Percentiles rank a stretch among this genome's conserved stretches.
phyloP scores from a whole-genome alignment of 37 sponge, comb jelly and placozoan genomes.

The Ianthella basta region DNA sequence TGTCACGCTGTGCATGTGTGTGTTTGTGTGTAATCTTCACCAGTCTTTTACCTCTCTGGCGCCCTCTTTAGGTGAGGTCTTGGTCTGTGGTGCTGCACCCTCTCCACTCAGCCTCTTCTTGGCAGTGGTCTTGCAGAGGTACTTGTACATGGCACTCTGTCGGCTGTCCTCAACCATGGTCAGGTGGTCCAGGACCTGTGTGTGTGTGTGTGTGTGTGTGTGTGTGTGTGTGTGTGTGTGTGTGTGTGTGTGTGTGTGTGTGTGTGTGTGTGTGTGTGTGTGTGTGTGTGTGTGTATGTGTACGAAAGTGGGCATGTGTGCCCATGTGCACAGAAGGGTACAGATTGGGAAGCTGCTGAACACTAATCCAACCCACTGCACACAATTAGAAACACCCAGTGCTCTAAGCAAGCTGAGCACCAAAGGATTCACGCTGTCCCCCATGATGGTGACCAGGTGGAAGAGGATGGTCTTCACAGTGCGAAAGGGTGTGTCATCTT shows the following conservation, averaged over 20 bases:
- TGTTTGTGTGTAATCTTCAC: too few relatives aligned
- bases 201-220: too few relatives aligned
- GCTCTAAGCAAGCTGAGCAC: too few relatives aligned
- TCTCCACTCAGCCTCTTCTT: constrained; percentile 47
- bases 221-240: too few relatives aligned
- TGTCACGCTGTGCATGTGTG: too few relatives aligned
- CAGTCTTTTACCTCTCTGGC: too few relatives aligned
- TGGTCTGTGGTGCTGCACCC: constrained; percentile 2
- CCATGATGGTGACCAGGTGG: constrained; percentile 61
- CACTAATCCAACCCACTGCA: neutral
- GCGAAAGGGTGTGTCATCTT: constrained; percentile 69
- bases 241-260: too few relatives aligned
- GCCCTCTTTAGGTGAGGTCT: neutral
- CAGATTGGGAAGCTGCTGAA: neutral
- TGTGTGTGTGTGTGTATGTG: neutral
- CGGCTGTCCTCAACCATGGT: constrained; percentile 44
- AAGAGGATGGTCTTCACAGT: constrained; percentile 90
- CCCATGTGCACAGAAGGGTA: neutral
- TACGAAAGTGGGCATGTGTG: neutral
- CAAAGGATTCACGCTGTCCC: constrained; percentile 55
- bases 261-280: neutral
- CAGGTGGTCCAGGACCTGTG: constrained; percentile 60
- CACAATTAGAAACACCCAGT: neutral
- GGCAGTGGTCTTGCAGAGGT: constrained; percentile 47
- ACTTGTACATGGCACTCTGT: constrained; percentile 19